A percentile compares a stretch with the other conserved stretches of the same genome.
Conservation (phyloP, 2,113 vertebrate species). For the Tamias sibiricus region DNA sequence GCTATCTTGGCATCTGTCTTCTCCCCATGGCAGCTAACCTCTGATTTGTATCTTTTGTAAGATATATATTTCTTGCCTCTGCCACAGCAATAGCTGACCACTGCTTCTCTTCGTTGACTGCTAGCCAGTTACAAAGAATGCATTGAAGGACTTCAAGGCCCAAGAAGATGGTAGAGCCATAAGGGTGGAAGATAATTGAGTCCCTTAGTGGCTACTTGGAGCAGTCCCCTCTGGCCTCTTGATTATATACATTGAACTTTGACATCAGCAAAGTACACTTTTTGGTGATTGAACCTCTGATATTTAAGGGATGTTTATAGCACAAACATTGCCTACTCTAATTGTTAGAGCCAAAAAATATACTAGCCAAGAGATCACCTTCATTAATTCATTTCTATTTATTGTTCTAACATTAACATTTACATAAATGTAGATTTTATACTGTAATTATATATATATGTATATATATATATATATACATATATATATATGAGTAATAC, state of each 20-base stretch:
- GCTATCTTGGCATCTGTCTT: neutral
- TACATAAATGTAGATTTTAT: conserved; percentile 30
- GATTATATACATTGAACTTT: neutral
- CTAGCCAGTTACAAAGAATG: conserved; percentile 5
- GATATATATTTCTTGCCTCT: neutral
- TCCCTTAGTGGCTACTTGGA: neutral
- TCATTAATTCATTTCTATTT: conserved; percentile 43
- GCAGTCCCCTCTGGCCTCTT: neutral
- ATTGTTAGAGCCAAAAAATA: neutral
- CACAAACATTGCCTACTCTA: neutral
- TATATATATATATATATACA: no score
- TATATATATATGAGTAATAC: neutral
- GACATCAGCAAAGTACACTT: conserved; percentile 18
- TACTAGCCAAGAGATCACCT: neutral
- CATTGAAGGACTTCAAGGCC: neutral
- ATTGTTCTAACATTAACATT: conserved; percentile 27
- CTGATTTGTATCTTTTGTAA: conserved; percentile 6
- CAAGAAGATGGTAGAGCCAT: conserved; percentile 7
- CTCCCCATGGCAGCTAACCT: neutral
- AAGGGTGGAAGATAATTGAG: neutral
- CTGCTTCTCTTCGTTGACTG: neutral
- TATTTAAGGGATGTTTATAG: conserved; percentile 19
- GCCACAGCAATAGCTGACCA: conserved; percentile 8
- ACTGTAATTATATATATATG: neutral
- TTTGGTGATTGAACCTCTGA: neutral